Conservation (phyloP, 2,113 vertebrate genomes). For the Elephas maximus region DNA sequence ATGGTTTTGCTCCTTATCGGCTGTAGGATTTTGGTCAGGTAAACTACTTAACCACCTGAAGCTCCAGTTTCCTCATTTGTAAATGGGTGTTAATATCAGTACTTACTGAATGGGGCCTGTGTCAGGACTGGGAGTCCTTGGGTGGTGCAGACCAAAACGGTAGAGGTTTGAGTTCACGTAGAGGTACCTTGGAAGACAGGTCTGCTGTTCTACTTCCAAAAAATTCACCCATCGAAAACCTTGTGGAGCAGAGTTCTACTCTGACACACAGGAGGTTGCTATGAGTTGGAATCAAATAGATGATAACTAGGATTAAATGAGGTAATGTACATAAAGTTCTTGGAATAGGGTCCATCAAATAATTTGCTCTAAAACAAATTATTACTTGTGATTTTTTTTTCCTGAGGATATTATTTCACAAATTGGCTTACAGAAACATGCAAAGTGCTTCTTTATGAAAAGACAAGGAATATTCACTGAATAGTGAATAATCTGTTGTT, state of each 20-base stretch:
- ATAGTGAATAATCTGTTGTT: neutral
- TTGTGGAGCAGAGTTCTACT: neutral
- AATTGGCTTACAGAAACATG: neutral
- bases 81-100: neutral
- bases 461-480: neutral
- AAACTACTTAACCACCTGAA: neutral
- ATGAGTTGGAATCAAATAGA: neutral
- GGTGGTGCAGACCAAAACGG: neutral
- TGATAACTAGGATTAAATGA: neutral
- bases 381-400: neutral
- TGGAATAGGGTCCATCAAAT: neutral
- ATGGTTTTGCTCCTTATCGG: neutral
- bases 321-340: neutral
- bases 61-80: neutral
- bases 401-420: neutral
- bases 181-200: neutral
- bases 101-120: neutral
- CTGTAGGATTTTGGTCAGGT: neutral
- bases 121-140: neutral
- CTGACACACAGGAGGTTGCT: neutral
- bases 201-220: neutral
- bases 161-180: neutral
- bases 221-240: neutral
- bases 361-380: neutral
- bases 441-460: neutral